Evolutionary conservation across 1,140 invertebrate genomes (phyloP), one percentile per base, ranked within the genome.

Genomic region (Caerostris extrusa): DNA sequence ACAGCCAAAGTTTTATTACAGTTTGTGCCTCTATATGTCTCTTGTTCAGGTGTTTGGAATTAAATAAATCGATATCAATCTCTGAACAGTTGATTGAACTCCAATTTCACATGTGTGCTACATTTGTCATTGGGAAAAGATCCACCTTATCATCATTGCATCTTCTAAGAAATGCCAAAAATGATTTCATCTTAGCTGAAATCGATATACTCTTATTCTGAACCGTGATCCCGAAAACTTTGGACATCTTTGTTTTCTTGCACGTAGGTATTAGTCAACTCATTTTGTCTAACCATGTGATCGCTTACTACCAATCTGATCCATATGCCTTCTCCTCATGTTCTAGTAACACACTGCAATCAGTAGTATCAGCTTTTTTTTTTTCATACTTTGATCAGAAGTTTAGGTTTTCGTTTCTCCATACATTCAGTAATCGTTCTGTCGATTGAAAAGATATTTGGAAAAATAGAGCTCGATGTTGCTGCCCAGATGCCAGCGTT

Each of bases 361-460:
- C 10, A 77, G 14, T 34, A 50, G 34, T 10, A 12, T 50, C 7
- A 50, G 7, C n/a, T n/a, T n/a, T 50, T 12, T 8, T 10, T 19
- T 19, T n/a, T n/a, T n/a, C 14, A 14, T 64, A 64, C 61, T 64
- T 17, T 64, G 4, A 5, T 17, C 12, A 50, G 19, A 10, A 77
- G 34, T 34, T 7, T 10, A 12, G 34, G 69, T 34, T 77, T 77
- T 50, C 50, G 8, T 3, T 77, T 77, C 53, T 34, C 34, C 34
- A 50, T 53, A 10, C 50, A 34, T 17, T 53, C 71, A 12, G 71
- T 77, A 77, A 77, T 77, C 71, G 71, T 10, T 77, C 34, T 77
- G 71, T 53, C 71, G 71, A 77, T 77, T 77, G 71, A 77, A 77
- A 77, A 77, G 71, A 50, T 77, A 77, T 77, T 77, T 77, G 71